These are phyloP conservation scores for Dryomyza anilis DNA, from an alignment of 2,888 invertebrate species.

Conservation along the genomic window DNA sequence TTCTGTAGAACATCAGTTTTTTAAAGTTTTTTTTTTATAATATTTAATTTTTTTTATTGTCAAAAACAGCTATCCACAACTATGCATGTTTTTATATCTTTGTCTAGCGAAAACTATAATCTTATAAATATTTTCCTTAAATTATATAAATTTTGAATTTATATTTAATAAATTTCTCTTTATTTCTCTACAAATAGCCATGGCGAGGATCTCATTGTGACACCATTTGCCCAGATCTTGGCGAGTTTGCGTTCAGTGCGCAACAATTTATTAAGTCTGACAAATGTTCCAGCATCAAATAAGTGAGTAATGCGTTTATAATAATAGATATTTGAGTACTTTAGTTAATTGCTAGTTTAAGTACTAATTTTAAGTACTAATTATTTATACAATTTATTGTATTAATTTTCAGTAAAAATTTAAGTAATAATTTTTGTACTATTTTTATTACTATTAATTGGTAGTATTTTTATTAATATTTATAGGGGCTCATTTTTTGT, in stretches of 20 bases:
- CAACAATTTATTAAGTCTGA: slow-evolving; percentile 96
- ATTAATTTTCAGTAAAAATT: slow-evolving; percentile 19
- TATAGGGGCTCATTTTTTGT: too few species aligned
- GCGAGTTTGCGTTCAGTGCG: slow-evolving; percentile 98
- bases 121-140: not conserved
- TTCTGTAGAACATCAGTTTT: too few species aligned
- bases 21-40: not conserved
- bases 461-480: too few species aligned
- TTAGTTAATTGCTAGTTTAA: not conserved
- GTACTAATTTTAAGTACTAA: not conserved
- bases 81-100: too few species aligned
- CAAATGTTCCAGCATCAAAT: slow-evolving; percentile 82
- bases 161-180: too few species aligned
- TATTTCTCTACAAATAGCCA: too few species aligned
- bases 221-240: slow-evolving; percentile 99
- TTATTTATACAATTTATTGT: not conserved
- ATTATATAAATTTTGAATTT: not conserved
- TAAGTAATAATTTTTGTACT: not conserved
- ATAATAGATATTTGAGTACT: too few species aligned
- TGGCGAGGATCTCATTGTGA: slow-evolving; percentile 99
- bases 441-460: too few species aligned
- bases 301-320: slow-evolving; percentile 64
- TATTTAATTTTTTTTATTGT: not conserved
- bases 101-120: too few species aligned
- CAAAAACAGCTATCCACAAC: too few species aligned